Percentiles rank a stretch among this genome's conserved stretches.
Evolutionary conservation across 2,797 vertebrate genomes (phyloP).

Genomic region (Rhabdophis nuchalis): DNA sequence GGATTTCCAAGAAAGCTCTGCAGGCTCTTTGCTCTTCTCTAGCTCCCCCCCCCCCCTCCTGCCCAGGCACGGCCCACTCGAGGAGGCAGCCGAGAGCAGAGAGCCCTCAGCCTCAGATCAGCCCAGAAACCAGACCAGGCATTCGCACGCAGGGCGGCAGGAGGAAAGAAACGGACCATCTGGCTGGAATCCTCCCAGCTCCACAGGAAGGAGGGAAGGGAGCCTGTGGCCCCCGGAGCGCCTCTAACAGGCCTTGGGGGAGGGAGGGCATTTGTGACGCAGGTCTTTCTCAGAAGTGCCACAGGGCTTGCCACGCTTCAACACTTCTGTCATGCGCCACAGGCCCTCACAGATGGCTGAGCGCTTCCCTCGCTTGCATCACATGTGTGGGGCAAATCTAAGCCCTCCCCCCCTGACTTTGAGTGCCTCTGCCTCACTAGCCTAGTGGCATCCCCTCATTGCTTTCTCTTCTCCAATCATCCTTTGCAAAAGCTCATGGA

Average conservation of each 20-base stretch:
- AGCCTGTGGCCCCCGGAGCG: neutral
- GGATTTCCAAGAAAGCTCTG: constrained; percentile 1
- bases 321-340: neutral
- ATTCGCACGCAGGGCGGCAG: neutral
- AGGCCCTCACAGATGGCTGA: neutral
- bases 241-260: neutral
- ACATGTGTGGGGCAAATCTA: neutral
- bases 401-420: too few relatives aligned
- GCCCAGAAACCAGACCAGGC: too few relatives aligned
- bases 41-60: neutral
- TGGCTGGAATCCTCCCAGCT: neutral
- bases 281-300: neutral
- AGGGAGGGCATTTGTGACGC: neutral
- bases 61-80: neutral
- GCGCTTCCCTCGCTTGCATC: neutral
- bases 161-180: neutral
- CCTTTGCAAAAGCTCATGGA: neutral
- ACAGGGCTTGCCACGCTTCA: neutral
- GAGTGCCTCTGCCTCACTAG: neutral
- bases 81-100: neutral
- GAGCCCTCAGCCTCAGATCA: neutral
- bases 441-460: neutral
- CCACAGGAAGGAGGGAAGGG: neutral
- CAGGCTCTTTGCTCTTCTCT: neutral
- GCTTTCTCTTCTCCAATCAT: too few relatives aligned